These are phyloP conservation scores for Hecatera dysodea DNA, from an alignment of 2,888 invertebrate species.

Conservation along the genomic window DNA sequence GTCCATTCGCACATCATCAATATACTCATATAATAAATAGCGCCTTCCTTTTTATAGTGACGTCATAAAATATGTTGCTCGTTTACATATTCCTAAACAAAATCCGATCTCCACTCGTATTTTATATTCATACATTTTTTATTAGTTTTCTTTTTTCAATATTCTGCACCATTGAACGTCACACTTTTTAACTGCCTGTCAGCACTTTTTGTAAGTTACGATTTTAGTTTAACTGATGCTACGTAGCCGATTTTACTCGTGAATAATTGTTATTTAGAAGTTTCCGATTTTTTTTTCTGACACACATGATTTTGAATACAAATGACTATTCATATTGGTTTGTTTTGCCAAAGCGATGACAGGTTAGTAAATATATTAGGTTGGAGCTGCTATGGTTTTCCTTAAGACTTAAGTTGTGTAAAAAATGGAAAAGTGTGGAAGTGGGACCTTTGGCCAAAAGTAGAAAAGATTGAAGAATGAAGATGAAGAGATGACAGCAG, in stretches of 20 bases:
- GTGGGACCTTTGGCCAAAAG: no score
- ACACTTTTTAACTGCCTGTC: conserved; percentile 35
- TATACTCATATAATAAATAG: conserved; percentile 7
- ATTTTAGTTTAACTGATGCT: conserved; percentile 8
- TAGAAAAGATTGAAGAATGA: no score
- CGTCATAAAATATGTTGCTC: conserved; percentile 26
- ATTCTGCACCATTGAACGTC: conserved; percentile 34
- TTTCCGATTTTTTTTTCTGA: no score
- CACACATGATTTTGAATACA: no score
- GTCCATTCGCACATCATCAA: conserved; percentile 13
- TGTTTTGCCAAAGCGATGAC: no score
- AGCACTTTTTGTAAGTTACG: not conserved
- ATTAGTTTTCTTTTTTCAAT: conserved; percentile 34
- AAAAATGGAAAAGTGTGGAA: no score
- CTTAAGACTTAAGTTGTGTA: no score
- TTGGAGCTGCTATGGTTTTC: no score
- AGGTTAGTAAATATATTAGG: no score
- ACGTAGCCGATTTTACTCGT: conserved; percentile 24
- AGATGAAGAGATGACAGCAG: no score
- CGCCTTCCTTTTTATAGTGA: conserved; percentile 9
- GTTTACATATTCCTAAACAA: conserved; percentile 40
- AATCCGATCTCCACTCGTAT: conserved; percentile 22
- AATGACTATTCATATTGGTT: no score
- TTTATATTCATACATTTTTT: conserved; percentile 39
- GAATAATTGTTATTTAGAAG: conserved; percentile 31